Evolutionary conservation across 2,797 vertebrate genomes (phyloP).

Genomic region (Sebastes taczanowskii): DNA sequence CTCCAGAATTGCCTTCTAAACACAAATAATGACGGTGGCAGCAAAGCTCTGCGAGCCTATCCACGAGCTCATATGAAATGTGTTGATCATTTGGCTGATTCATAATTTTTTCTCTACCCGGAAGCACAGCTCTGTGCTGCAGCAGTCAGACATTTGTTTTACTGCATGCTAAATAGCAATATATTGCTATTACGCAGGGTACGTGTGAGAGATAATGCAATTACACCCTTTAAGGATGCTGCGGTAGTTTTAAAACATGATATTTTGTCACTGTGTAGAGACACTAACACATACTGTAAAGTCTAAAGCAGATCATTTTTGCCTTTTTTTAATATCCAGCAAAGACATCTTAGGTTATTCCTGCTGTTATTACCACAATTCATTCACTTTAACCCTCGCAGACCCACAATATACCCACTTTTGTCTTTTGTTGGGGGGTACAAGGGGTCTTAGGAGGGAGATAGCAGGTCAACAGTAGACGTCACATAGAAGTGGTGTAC

Average conservation of each 20-base stretch:
- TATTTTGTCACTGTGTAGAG: not conserved
- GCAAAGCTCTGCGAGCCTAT: constrained; percentile 55
- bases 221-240: not conserved
- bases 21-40: constrained; percentile 73
- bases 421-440: no score
- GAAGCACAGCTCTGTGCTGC: constrained; percentile 34
- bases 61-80: constrained; percentile 47
- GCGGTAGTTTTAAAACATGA: not conserved
- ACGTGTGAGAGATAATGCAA: constrained; percentile 16
- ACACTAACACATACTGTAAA: not conserved
- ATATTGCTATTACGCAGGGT: constrained; percentile 15
- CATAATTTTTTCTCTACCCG: constrained; percentile 52
- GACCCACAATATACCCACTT: no score
- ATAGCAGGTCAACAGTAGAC: no score
- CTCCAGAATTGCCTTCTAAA: constrained; percentile 76
- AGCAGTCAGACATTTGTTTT: constrained; percentile 45
- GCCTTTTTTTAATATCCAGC: not conserved
- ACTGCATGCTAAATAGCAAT: constrained; percentile 45
- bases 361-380: not conserved
- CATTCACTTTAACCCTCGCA: not conserved
- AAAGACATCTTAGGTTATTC: not conserved
- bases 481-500: no score
- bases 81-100: constrained; percentile 69
- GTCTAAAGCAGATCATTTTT: not conserved
- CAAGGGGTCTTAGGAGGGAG: no score